A percentile compares a stretch with the other conserved stretches of the same genome.
phyloP scores from a whole-genome alignment of 2,888 invertebrate genomes.

The Vannuccia rotundouncinata region DNA sequence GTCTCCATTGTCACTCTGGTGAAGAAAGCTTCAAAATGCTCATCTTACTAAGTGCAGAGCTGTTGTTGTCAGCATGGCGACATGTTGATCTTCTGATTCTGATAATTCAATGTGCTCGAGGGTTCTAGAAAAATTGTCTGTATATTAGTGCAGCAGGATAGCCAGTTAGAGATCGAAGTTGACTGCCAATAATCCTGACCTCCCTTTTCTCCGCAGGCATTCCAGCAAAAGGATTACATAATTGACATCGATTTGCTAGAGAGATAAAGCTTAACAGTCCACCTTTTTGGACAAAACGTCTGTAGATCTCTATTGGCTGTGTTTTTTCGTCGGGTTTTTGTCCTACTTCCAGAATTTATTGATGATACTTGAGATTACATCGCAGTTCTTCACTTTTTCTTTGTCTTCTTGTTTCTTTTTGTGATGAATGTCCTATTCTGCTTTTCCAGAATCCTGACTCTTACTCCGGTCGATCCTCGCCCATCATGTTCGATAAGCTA shows the following conservation, averaged over 20 bases:
- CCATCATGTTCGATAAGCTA: not conserved
- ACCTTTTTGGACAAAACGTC: not conserved
- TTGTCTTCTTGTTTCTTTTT: too few species aligned
- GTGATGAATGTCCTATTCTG: not conserved
- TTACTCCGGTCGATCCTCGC: not conserved
- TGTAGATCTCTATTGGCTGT: not conserved
- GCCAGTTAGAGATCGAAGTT: too few species aligned
- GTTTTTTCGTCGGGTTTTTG: not conserved
- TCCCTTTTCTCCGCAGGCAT: too few species aligned
- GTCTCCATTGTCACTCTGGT: too few species aligned
- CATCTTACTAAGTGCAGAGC: too few species aligned
- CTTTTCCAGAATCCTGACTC: not conserved
- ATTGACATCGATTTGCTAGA: not conserved
- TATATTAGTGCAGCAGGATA: too few species aligned
- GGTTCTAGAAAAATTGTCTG: too few species aligned
- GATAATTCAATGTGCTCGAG: too few species aligned
- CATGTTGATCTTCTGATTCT: too few species aligned
- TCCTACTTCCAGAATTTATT: not conserved
- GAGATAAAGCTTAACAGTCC: not conserved
- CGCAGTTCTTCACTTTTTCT: not conserved
- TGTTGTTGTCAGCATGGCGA: too few species aligned
- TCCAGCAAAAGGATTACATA: not conserved
- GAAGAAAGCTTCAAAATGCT: too few species aligned
- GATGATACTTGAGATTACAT: not conserved
- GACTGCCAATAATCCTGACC: too few species aligned